Base-by-base conservation (phyloP, 2,113 vertebrate genomes). In the Gymnobelideus leadbeateri region DNA sequence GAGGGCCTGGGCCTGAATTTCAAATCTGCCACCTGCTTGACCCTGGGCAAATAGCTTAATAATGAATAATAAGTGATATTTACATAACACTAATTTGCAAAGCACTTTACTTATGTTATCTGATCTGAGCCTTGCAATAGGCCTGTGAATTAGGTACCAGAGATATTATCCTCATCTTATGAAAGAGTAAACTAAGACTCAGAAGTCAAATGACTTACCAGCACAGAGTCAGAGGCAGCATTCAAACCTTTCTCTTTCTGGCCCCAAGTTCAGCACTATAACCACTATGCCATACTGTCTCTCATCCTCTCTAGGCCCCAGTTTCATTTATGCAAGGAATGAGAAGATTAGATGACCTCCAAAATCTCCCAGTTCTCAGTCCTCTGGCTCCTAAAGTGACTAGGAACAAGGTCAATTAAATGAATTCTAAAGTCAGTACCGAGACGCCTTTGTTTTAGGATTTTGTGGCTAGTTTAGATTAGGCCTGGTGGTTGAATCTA, bases 161-260 rank as follows among this genome's bases (percentile, higher is more conserved):
- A 84, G 19, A 43, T 24, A 1, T 77, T 54, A 14, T 51, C 54
- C 77, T 57, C 96, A 53, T 11, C 55, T 55, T 57, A 16, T 25
- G 57, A 24, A 50, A 23, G 91, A 93, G 53, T 51, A 89, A 14
- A 61, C 25, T 61, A 95, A 94, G 49, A 53, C 91, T 84, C 25
- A 0, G 1, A 47, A 49, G 55, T 6, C 12, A 90, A 49, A 28
- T 46, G 53, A 57, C 52, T 46, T 50, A 43, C 92, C 25, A 89
- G 9, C 37, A 9, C 90, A 21, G 28, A 9, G 26, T 31, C 47
- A 89, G 68, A 53, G 49, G 95, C 90, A 57, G 55, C 55, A 26
- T 49, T 61, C 47, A 7, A 68, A 31, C 84, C 89, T 12, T 3
- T 90, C 23, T 11, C 2, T 7, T 0, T 77, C 53, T n/a, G 55